Conservation (phyloP, 1,140 invertebrate species). For the Potamilus streckersoni region DNA sequence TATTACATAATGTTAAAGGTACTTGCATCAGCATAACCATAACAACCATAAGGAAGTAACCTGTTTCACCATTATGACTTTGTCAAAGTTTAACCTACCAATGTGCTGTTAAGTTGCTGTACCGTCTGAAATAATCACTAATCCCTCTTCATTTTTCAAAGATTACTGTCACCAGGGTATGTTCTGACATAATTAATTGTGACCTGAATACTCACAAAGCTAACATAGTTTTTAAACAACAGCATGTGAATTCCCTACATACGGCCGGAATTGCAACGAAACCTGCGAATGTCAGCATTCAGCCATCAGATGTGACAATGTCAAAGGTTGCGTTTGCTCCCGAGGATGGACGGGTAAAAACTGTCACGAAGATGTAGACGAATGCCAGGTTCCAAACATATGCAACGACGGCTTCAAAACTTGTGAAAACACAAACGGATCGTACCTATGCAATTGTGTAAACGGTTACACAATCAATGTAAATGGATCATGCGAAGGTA, state of each 20-base stretch:
- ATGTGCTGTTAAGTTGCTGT: too few species aligned
- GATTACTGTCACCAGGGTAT: too few species aligned
- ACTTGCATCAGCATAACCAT: too few species aligned
- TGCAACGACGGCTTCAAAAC: conserved; percentile 2
- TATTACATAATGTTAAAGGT: too few species aligned
- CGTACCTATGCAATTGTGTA: conserved; percentile 3
- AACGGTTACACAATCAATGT: background rate
- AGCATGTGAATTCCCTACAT: conserved; percentile 7
- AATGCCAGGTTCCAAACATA: conserved; percentile 8
- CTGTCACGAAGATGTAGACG: conserved; percentile 12
- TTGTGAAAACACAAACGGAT: conserved; percentile 8
- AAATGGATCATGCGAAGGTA: conserved; percentile 10
- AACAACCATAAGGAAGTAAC: too few species aligned
- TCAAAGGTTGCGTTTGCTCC: conserved; percentile 2
- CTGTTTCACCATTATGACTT: too few species aligned
- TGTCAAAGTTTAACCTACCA: too few species aligned
- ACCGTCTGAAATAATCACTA: too few species aligned
- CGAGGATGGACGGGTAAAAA: conserved; percentile 2
- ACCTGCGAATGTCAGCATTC: conserved; percentile 1
- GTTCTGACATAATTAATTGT: too few species aligned
- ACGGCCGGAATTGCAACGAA: conserved; percentile 3
- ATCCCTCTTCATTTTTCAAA: too few species aligned
- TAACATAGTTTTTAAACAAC: too few species aligned
- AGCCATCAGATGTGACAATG: background rate
- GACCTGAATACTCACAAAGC: too few species aligned